Base-by-base conservation (phyloP, 2,113 vertebrate species). In the Danionella cerebrum region DNA sequence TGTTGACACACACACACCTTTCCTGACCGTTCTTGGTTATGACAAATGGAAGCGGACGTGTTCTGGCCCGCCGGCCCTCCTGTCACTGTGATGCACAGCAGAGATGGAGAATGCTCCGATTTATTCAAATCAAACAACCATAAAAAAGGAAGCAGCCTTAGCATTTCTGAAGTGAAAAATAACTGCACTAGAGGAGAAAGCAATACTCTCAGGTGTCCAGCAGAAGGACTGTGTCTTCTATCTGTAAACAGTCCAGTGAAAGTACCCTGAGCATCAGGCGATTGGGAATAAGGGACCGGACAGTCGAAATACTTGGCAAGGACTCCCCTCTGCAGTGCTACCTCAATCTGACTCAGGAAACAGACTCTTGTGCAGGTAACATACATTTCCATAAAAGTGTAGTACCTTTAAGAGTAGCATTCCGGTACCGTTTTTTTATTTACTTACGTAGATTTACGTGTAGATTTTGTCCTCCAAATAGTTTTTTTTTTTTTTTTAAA, bases 1-100 rank as follows among this genome's bases (percentile, higher is more conserved):
- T 44, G 16, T 53, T 52, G 29, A 22, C 41, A 63, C 18, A 50
- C 62, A 51, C 22, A 65, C 41, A 27, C 55, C 18, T 67, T 25
- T 24, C 38, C 24, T 59, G 54, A 69, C 60, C 55, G 62, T 12
- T 12, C 16, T 51, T 69, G 19, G 42, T 45, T 36, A 55, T 72
- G 74, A 76, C 55, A 62, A 74, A 76, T 79, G 63, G 45, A 57
- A 71, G 64, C 22, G 5, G 71, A 73, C 76, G 41, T 57, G 45
- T 69, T 65, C 48, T 44, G 64, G 50, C 50, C 70, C 35, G 38
- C 12, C 21, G 39, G 42, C 22, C 33, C 35, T 57, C 12, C 25
- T 36, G 53, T 44, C 25, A 18, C 59, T 68, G 50, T 69, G 72
- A 69, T 72, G 72, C 53, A 51, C 50, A 65, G 44, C 38, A 60